Base-by-base conservation (phyloP, 2,888 invertebrate species). In the Punctoribates punctum region DNA sequence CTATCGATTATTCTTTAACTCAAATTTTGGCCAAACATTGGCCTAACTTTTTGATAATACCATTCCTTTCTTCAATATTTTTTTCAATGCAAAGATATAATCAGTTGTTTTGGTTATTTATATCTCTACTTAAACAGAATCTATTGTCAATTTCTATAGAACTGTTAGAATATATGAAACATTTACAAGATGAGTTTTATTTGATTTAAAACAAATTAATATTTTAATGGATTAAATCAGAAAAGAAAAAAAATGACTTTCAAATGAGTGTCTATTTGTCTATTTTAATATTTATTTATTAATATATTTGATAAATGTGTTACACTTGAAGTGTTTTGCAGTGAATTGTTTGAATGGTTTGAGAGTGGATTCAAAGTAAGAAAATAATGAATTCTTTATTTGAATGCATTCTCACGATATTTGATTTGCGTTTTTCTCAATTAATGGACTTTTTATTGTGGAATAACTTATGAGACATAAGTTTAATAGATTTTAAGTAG, bases 401-500 rank as follows among this genome's bases (percentile, higher is more conserved):
- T 57, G 17, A 20, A 57, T 57, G 20, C 57, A 23, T 57, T 57
- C 57, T 23, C 57, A 23, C 51, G 23, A 27, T 60, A 60, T 60
- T 60, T 60, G 60, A 8, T 60, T 60, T 27, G 60, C 13, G 29
- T 60, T 60, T 60, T 60, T 27, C 11, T 15, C 20, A 38, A 38
- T 67, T 34, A 67, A 38, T 34, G 38, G 38, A 38, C 38, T 25
- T 67, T 67, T 67, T 65, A 65, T 38, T 34, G 38, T 67, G 38
- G 29, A 67, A 67, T 38, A 38, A 67, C 38, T 67, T 67, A 67
- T 38, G 67, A 67, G 38, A 38, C 38, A 67, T 34, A 34, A 38
- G 67, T 38, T 67, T 67, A 38, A 38, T 67, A 67, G 38, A 38
- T 67, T 67, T 67, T 38, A 67, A 67, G 67, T 67, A 67, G 38